Percentiles rank a stretch among this genome's conserved stretches.
Evolutionary conservation across 35 echinoderm and acorn worm genomes (phyloP).

Genomic region (Hemicentrotus pulcherrimus): DNA sequence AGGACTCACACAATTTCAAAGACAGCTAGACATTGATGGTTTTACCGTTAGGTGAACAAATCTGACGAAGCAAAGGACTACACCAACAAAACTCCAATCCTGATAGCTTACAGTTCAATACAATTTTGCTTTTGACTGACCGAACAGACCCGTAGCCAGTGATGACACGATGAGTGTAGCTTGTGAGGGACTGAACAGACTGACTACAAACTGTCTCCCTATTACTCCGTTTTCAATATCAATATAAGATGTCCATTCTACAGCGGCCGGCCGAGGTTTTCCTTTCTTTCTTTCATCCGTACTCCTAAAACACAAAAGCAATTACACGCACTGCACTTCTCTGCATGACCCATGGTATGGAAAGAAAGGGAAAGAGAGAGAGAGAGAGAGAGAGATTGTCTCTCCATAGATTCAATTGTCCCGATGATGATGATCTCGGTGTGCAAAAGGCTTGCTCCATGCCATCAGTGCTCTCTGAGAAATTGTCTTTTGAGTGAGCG

Average conservation of each 20-base stretch:
- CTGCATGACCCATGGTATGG: not conserved
- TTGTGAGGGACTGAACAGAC: not conserved
- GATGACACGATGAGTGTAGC: not conserved
- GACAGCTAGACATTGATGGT: not conserved
- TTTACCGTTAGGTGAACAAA: not conserved
- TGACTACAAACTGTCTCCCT: not conserved
- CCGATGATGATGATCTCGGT: not conserved
- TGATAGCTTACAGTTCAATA: not conserved
- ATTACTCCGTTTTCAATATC: slow-evolving; percentile 4
- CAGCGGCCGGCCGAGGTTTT: not conserved
- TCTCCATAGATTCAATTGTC: not conserved
- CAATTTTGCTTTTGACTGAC: not conserved
- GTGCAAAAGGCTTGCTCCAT: not conserved
- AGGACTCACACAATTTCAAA: not conserved
- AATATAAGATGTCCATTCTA: not conserved
- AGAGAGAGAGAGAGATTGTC: not conserved
- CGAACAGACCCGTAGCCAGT: not conserved
- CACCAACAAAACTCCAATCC: not conserved
- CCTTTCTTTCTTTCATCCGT: not conserved
- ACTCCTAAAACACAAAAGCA: not conserved
- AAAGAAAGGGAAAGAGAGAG: not conserved
- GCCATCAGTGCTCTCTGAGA: not conserved
- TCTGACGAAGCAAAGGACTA: not conserved
- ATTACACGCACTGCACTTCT: slow-evolving; percentile 1
- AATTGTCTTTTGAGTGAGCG: slow-evolving; percentile 4